A percentile compares a stretch with the other conserved stretches of the same genome.
These are phyloP conservation scores for Panopea generosa DNA, from an alignment of 2,888 invertebrate species.

Conservation along the genomic window DNA sequence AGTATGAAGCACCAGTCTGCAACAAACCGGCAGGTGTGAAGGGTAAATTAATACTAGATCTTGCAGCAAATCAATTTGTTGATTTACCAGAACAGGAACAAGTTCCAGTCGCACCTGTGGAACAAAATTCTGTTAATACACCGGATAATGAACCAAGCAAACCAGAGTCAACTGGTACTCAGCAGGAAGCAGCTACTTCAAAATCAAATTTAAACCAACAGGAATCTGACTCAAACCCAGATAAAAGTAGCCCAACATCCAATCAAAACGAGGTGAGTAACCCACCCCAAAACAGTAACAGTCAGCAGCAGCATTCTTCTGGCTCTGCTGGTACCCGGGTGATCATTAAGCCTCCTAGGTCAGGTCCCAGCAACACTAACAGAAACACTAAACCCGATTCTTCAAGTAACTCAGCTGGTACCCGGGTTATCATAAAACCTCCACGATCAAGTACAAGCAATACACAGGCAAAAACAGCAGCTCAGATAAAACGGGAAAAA, in stretches of 20 bases:
- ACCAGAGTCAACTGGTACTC: background rate
- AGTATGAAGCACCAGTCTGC: constrained; percentile 85
- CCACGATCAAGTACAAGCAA: constrained; percentile 6
- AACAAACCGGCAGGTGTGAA: constrained; percentile 78
- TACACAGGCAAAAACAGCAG: background rate
- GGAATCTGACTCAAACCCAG: background rate
- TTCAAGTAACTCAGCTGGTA: constrained; percentile 7
- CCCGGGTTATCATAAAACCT: constrained; percentile 39
- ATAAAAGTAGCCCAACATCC: background rate
- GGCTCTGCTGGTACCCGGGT: constrained; percentile 23
- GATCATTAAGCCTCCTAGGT: constrained; percentile 26
- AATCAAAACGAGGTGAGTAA: background rate
- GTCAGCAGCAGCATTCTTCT: background rate
- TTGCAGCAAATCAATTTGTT: constrained; percentile 64
- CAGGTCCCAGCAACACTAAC: background rate
- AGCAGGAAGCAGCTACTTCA: background rate
- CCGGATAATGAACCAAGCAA: background rate
- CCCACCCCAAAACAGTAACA: background rate
- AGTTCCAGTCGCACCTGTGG: background rate
- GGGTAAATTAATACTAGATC: constrained; percentile 73
- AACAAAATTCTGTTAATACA: background rate
- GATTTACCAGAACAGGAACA: constrained; percentile 15
- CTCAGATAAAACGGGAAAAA: background rate
- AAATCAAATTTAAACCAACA: background rate
- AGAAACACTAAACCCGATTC: background rate